Evolutionary conservation across 2,888 invertebrate genomes (phyloP), one percentile per base, ranked within the genome.

Genomic region (Hirtodrosophila histrioides): DNA sequence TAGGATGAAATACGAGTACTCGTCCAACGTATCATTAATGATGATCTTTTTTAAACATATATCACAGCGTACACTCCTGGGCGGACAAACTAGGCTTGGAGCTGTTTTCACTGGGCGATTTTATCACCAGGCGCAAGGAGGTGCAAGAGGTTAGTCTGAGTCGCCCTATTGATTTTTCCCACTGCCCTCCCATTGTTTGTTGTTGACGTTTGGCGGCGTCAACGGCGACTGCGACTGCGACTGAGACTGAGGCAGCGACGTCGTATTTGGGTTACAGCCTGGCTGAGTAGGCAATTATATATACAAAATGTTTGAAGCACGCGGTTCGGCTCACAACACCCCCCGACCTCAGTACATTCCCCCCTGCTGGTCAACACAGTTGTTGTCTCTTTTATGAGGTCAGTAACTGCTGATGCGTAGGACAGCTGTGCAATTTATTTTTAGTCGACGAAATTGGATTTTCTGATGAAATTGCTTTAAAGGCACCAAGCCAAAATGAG

Each of bases 51-150:
- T 39, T 63, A 35, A 6, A 41, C 8, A 36, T 36, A 24, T 50
- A 49, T 35, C 12, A 83, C 69, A 96, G 96, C 81, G 96, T 95
- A 55, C 94, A 95, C 91, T 94, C 94, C 89, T 96, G 96, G 96
- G 96, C 96, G 29, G 94, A 95, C 90, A 96, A 96, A 92, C 93
- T 96, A 73, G 96, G 96, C 50, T 94, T 94, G 88, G 96, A 96
- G 91, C 92, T 97, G 77, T 95, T 95, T 92, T 94, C 95, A 90
- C 94, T 96, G 85, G 96, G 96, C 60, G 95, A 95, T 89, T 94
- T 95, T 90, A 95, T 96, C 82, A 96, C 96, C 60, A 94, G 96
- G 88, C 94, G 95, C 89, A 95, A 95, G 88, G 95, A 95, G 90
- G 95, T 96, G 67, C 94, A 95, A 90, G 95, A 96, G 89, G 95